phyloP scores from a whole-genome alignment of 2,113 vertebrate species.

The Perognathus longimembris region DNA sequence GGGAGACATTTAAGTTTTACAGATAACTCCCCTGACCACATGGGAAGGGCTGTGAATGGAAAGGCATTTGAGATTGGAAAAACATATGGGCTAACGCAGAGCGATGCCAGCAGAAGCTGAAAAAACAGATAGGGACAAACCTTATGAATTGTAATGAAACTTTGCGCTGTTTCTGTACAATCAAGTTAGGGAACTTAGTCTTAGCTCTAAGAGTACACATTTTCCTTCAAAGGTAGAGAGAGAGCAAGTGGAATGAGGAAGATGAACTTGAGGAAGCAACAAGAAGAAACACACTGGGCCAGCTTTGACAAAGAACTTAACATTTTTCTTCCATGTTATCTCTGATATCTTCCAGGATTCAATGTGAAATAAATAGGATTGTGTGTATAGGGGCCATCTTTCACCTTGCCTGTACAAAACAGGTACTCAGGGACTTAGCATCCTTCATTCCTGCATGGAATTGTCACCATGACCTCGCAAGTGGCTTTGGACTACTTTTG shows the following conservation, averaged over 20 bases:
- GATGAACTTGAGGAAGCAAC: neutral
- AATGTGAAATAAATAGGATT: neutral
- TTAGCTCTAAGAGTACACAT: neutral
- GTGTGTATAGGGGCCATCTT: neutral
- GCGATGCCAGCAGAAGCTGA: neutral
- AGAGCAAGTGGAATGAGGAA: neutral
- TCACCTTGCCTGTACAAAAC: neutral
- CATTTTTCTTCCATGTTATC: neutral
- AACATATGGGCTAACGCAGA: neutral
- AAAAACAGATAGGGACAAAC: neutral
- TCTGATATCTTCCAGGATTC: neutral
- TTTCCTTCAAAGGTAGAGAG: neutral
- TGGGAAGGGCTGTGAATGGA: neutral
- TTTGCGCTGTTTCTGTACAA: neutral
- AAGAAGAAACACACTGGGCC: neutral
- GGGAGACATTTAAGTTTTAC: slow-evolving; percentile 23
- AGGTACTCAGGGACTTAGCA: neutral
- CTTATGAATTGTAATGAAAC: neutral
- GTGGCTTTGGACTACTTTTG: neutral
- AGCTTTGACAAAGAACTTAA: neutral
- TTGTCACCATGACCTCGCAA: neutral
- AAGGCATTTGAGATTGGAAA: neutral
- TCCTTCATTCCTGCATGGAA: neutral
- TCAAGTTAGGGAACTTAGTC: neutral
- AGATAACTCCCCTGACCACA: neutral